A percentile compares a stretch with the other conserved stretches of the same genome.
Evolutionary conservation across 1,140 invertebrate genomes (phyloP).

Genomic region (Brevipalpus yothersi): DNA sequence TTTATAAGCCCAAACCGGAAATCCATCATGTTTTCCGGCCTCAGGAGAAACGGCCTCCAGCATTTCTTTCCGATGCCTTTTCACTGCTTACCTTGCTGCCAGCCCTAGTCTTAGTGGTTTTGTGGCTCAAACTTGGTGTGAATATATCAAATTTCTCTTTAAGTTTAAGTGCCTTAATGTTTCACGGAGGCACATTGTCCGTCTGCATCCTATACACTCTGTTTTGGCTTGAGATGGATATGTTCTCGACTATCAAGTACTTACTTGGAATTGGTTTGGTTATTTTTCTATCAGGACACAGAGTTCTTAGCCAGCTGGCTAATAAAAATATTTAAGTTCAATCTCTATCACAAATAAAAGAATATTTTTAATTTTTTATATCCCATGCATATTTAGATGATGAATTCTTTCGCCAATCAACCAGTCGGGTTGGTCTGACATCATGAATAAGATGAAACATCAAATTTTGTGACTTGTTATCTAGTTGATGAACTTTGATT

Average conservation of each 20-base stretch:
- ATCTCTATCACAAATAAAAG: too few relatives aligned
- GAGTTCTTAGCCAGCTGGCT: constrained; percentile 31
- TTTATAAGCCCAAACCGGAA: constrained; percentile 44
- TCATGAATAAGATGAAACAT: too few relatives aligned
- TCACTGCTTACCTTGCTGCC: constrained; percentile 56
- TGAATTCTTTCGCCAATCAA: too few relatives aligned
- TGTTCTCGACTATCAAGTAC: constrained; percentile 87
- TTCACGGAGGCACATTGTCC: constrained; percentile 55
- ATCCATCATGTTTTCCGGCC: constrained; percentile 77
- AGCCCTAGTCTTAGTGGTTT: constrained; percentile 48
- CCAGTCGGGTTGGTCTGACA: too few relatives aligned
- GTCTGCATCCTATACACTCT: constrained; percentile 63
- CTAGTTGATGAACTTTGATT: too few relatives aligned
- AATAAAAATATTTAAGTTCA: not conserved
- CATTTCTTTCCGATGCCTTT: constrained; percentile 65
- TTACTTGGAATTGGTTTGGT: constrained; percentile 50
- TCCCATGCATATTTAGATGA: too few relatives aligned
- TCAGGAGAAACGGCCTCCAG: constrained; percentile 67
- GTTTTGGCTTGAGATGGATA: constrained; percentile 76
- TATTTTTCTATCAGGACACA: constrained; percentile 78
- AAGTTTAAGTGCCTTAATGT: constrained; percentile 48
- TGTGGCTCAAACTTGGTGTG: constrained; percentile 67
- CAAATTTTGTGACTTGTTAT: too few relatives aligned
- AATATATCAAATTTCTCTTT: constrained; percentile 65
- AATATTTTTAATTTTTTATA: too few relatives aligned